Conservation (phyloP, 2,113 vertebrate genomes). For the Ameiurus melas region DNA sequence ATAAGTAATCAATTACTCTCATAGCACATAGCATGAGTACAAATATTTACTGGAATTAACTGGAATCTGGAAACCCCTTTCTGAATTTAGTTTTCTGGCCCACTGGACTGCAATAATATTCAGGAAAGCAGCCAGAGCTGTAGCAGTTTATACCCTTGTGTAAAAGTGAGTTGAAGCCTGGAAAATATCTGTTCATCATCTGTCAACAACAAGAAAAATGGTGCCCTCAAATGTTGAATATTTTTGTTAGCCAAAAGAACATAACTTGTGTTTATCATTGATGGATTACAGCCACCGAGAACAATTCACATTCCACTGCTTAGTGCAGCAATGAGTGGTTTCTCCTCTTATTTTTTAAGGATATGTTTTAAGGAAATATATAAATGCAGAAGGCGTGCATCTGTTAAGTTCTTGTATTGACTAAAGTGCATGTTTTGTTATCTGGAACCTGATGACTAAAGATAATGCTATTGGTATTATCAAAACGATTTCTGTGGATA, state of each 20-base stretch:
- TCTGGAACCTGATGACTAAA: neutral
- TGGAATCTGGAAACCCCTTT: neutral
- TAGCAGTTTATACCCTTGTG: constrained; percentile 25
- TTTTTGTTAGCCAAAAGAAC: constrained; percentile 42
- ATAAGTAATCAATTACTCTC: constrained; percentile 30
- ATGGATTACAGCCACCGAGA: constrained; percentile 44
- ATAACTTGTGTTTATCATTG: constrained; percentile 41
- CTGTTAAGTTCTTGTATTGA: neutral
- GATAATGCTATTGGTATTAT: neutral
- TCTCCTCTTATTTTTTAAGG: neutral
- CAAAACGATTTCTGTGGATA: neutral
- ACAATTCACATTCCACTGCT: constrained; percentile 38
- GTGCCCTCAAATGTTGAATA: constrained; percentile 35
- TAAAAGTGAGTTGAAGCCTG: constrained; percentile 30
- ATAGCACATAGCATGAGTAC: constrained; percentile 8
- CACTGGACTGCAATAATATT: constrained; percentile 20
- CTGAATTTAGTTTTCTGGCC: constrained; percentile 2
- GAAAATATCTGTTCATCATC: constrained; percentile 48
- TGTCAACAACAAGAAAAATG: constrained; percentile 40
- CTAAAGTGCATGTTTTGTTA: neutral
- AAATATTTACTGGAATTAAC: constrained; percentile 22
- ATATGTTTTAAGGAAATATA: neutral
- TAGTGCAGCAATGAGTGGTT: constrained; percentile 23
- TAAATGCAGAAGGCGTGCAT: constrained; percentile 8
- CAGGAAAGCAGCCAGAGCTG: constrained; percentile 33